Evolutionary conservation across 2,888 invertebrate species (phyloP).

Genomic region (Biston stratarius): DNA sequence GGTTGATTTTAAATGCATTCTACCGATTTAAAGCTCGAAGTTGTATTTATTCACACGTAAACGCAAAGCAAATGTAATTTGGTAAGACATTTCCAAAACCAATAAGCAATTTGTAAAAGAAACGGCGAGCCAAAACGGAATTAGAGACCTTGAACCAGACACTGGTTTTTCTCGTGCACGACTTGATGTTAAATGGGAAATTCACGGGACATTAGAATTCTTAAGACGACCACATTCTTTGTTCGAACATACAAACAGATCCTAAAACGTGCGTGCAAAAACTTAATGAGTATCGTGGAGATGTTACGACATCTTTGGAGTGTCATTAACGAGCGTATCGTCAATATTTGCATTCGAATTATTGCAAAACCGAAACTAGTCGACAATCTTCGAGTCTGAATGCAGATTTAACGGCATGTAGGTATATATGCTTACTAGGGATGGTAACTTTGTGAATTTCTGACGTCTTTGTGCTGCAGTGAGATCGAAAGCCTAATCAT

Average conservation of each 20-base stretch:
- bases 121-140: slow-evolving; percentile 5
- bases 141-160: slow-evolving; percentile 20
- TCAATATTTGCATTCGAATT: slow-evolving; percentile 30
- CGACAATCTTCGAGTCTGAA: not conserved
- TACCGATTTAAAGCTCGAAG: not conserved
- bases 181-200: slow-evolving; percentile 23
- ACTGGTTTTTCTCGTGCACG: slow-evolving; percentile 5
- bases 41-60: not conserved
- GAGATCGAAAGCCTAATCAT: no score
- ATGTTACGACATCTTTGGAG: slow-evolving; percentile 27
- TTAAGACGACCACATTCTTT: slow-evolving; percentile 19
- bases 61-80: slow-evolving; percentile 4
- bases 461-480: no score
- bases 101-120: slow-evolving; percentile 10
- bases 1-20: slow-evolving; percentile 18
- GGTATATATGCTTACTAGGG: slow-evolving; percentile 23
- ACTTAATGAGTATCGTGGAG: slow-evolving; percentile 28
- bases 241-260: slow-evolving; percentile 33
- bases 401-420: slow-evolving; percentile 16
- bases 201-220: slow-evolving; percentile 32
- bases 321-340: slow-evolving; percentile 23
- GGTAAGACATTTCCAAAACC: not conserved
- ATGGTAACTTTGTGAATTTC: no score
- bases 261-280: slow-evolving; percentile 26
- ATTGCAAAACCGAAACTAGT: slow-evolving; percentile 32